phyloP scores from a whole-genome alignment of 1,140 invertebrate genomes.

The Pseudomyrmex cubaensis region DNA sequence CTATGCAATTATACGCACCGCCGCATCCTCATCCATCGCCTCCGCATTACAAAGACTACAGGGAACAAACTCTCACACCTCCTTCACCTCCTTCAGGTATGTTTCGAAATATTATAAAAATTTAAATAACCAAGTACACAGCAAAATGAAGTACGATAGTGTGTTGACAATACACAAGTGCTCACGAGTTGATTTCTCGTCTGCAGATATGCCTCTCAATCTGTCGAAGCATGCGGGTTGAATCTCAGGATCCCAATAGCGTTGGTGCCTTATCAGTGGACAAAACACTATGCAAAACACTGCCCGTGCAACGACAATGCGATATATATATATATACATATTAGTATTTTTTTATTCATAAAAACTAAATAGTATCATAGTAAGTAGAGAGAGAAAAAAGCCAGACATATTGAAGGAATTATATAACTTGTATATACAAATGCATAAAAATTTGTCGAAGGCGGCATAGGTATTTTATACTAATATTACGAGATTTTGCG shows the following conservation, averaged over 20 bases:
- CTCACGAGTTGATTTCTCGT: constrained; percentile 31
- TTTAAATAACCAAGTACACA: neutral
- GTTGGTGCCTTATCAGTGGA: constrained; percentile 84
- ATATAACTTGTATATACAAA: constrained; percentile 81
- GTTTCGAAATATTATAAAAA: neutral
- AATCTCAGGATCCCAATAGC: constrained; percentile 83
- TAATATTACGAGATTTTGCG: constrained; percentile 70
- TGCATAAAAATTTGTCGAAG: constrained; percentile 78
- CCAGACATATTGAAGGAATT: constrained; percentile 76
- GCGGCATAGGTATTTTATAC: constrained; percentile 80
- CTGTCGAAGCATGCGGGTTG: constrained; percentile 85
- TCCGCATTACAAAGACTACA: constrained; percentile 84
- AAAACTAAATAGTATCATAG: constrained; percentile 79
- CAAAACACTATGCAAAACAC: constrained; percentile 80
- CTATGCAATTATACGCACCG: constrained; percentile 81
- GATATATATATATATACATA: constrained; percentile 71
- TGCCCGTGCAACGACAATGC: constrained; percentile 85
- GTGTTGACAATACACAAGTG: neutral
- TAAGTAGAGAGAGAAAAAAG: constrained; percentile 76
- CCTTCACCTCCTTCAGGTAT: constrained; percentile 85
- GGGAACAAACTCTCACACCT: constrained; percentile 84
- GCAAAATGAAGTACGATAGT: neutral
- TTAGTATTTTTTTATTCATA: constrained; percentile 85
- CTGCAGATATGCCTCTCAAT: constrained; percentile 85
- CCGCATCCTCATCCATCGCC: constrained; percentile 81